phyloP scores from a whole-genome alignment of 2,888 invertebrate genomes.

The Phyto melanocephala region DNA sequence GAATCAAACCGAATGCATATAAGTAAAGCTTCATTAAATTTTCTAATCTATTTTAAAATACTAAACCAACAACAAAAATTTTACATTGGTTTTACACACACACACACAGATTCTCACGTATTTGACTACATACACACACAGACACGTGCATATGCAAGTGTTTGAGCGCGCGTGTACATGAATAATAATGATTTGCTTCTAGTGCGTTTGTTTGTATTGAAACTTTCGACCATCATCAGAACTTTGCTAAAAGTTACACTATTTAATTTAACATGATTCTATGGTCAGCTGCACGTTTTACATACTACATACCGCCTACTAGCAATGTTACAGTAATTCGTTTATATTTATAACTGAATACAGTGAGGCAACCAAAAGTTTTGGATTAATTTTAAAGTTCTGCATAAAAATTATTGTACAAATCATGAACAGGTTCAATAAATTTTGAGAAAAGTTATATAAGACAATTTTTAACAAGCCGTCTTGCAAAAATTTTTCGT shows the following conservation, averaged over 20 bases:
- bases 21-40: conserved; percentile 48
- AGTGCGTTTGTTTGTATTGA: not conserved
- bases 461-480: no score
- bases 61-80: not conserved
- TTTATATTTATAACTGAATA: no score
- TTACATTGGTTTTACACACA: not conserved
- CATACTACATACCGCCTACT: no score
- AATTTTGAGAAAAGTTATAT: no score
- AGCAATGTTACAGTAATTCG: no score
- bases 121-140: not conserved
- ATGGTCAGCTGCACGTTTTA: no score
- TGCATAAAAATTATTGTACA: no score
- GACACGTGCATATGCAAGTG: not conserved
- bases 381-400: no score
- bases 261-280: not conserved
- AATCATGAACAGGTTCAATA: no score
- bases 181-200: not conserved
- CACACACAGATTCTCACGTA: not conserved
- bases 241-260: not conserved
- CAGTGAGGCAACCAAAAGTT: no score
- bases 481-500: no score
- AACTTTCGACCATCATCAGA: not conserved
- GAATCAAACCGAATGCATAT: conserved; percentile 33
- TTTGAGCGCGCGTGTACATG: not conserved
- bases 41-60: conserved; percentile 40